Base-by-base conservation (phyloP, 2,113 vertebrate species). In the Trichechus manatus region DNA sequence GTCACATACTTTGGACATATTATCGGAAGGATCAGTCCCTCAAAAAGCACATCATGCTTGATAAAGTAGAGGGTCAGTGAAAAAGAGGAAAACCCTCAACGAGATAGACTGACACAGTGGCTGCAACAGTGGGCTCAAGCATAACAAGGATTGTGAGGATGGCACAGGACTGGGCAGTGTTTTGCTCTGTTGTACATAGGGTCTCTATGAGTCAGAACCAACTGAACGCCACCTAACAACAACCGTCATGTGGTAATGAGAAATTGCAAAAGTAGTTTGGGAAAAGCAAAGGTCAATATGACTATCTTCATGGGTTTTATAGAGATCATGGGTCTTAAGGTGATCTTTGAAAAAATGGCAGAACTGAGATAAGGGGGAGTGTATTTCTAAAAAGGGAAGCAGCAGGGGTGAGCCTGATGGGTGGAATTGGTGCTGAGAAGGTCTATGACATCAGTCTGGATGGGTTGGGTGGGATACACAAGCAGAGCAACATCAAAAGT, bases 211-310 rank as follows among this genome's bases (percentile, higher is more conserved):
- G 47, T 47, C 47, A 10, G 47, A 47, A 47, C 47, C 7, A 10
- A 47, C 47, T 47, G 7, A 47, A 47, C 47, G 47, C 7, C 47
- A 47, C 47, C 47, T 47, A 47, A 47, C 47, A 47, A 47, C 47
- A 47, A 47, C 47, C 7, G 10, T 47, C 47, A 47, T 59, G 15
- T 90, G 29, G 5, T 82, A 74, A 74, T 42, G 17, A 80, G 15
- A 59, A 93, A 95, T 84, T 96, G 36, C 23, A 72, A 59, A 81
- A 59, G 31, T 14, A 75, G 4, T 87, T 82, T 94, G 39, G 27
- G 27, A 80, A 91, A 95, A 95, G 29, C 59, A 70, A 91, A 92
- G 23, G 56, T 75, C 14, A 4, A 50, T 36, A 50, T 44, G 56
- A 78, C 53, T 83, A 75, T 85, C 78, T 93, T 92, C 5, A 0